phyloP scores from a whole-genome alignment of 2,797 vertebrate genomes.

The Catamblyrhynchus diadema region DNA sequence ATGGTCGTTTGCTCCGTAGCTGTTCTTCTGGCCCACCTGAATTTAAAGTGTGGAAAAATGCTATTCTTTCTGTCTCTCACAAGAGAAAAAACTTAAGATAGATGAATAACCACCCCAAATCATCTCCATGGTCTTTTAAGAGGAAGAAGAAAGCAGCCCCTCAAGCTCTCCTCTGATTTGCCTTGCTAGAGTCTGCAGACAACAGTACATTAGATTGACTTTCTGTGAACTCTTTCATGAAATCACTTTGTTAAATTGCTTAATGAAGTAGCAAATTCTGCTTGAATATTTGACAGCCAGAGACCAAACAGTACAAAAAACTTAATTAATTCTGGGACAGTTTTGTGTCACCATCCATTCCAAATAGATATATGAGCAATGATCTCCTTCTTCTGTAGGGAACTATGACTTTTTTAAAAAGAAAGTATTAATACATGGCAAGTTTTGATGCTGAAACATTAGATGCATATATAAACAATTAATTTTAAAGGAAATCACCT shows the following conservation, averaged over 20 bases:
- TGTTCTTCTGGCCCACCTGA: background rate
- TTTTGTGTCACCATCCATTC: background rate
- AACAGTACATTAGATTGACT: background rate
- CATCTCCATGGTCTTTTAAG: background rate
- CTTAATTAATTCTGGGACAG: background rate
- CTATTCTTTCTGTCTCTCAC: background rate
- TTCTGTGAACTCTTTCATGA: background rate
- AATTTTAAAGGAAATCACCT: background rate
- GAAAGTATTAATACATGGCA: background rate
- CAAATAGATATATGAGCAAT: background rate
- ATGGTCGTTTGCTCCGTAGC: background rate
- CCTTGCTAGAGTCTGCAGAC: background rate
- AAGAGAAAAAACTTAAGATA: background rate
- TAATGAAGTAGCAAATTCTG: background rate
- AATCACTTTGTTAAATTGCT: background rate
- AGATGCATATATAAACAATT: background rate
- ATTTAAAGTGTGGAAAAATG: background rate
- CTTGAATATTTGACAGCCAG: background rate
- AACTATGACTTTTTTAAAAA: background rate
- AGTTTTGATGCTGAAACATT: background rate
- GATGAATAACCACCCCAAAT: background rate
- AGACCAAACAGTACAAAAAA: background rate
- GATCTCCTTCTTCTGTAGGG: background rate
- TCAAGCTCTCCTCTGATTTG: background rate
- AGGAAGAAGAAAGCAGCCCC: background rate